Conservation (phyloP, 1,140 invertebrate genomes). For the Nymphalis io region DNA sequence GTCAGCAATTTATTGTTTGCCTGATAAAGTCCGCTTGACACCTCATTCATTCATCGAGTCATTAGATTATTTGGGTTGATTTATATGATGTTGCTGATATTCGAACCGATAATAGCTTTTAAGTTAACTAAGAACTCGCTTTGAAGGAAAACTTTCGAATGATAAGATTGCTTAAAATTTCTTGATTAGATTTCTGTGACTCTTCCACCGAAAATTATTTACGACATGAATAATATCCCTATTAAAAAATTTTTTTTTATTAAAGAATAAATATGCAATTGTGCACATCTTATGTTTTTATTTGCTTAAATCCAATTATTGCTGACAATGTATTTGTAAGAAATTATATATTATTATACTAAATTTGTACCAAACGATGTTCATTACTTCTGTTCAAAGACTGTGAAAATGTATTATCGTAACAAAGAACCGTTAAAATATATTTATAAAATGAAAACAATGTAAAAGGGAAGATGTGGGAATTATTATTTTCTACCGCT, state of each 20-base stretch:
- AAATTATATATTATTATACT: background rate
- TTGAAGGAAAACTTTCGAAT: conserved; percentile 17
- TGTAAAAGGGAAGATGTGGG: conserved; percentile 11
- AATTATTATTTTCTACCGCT: conserved; percentile 3
- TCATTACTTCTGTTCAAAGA: conserved; percentile 28
- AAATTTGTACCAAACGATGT: conserved; percentile 12
- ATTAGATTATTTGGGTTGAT: conserved; percentile 38
- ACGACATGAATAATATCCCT: too few species aligned
- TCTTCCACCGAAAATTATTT: background rate
- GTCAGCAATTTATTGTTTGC: conserved; percentile 37
- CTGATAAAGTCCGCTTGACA: conserved; percentile 38
- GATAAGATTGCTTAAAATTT: conserved; percentile 16
- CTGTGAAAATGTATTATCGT: conserved; percentile 25
- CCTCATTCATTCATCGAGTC: conserved; percentile 36
- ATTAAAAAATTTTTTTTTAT: too few species aligned
- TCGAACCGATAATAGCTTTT: conserved; percentile 24
- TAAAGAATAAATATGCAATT: background rate
- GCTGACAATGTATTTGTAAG: background rate
- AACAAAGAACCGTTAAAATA: conserved; percentile 21
- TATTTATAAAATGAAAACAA: conserved; percentile 23
- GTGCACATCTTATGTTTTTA: background rate
- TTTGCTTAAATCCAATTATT: background rate
- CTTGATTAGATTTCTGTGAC: background rate
- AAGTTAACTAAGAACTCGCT: conserved; percentile 17
- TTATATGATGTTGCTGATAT: conserved; percentile 29